Conservation (phyloP, 2,888 invertebrate genomes). For the Apodemia hepburni region DNA sequence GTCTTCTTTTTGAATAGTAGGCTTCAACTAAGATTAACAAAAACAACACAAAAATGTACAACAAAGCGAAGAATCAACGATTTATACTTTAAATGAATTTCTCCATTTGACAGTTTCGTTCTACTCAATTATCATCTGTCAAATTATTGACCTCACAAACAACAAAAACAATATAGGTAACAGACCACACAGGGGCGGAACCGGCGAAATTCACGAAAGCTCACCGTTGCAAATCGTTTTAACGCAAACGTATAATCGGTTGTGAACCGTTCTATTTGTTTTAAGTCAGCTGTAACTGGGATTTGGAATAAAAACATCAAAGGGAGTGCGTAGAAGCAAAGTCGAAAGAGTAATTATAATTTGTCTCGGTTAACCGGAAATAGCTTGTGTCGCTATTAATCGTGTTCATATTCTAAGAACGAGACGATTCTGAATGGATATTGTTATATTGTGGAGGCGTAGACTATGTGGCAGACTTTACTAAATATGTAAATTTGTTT, state of each 20-base stretch:
- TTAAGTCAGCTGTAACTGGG: conserved; percentile 74
- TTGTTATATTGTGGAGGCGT: conserved; percentile 8
- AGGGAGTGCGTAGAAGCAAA: conserved; percentile 69
- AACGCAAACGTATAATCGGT: conserved; percentile 76
- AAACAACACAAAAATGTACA: no score
- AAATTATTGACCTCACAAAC: conserved; percentile 44
- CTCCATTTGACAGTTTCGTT: conserved; percentile 31
- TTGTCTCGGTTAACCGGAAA: conserved; percentile 76
- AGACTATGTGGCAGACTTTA: not conserved
- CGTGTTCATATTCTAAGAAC: conserved; percentile 64
- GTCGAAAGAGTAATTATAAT: conserved; percentile 76
- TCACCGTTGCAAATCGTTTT: conserved; percentile 75
- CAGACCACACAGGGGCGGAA: conserved; percentile 70
- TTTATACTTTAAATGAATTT: no score
- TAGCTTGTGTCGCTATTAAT: conserved; percentile 76
- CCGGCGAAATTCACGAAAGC: conserved; percentile 63
- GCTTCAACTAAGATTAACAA: no score
- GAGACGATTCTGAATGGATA: conserved; percentile 25
- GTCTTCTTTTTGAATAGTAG: no score
- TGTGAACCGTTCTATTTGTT: conserved; percentile 74
- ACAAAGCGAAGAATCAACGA: no score
- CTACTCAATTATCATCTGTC: conserved; percentile 50
- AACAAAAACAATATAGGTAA: conserved; percentile 48
- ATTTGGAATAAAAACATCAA: conserved; percentile 77
- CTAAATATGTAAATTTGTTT: not conserved